A percentile compares a stretch with the other conserved stretches of the same genome.
These are phyloP conservation scores for Pelmatolapia mariae DNA, from an alignment of 2,113 vertebrate species.

Conservation along the genomic window DNA sequence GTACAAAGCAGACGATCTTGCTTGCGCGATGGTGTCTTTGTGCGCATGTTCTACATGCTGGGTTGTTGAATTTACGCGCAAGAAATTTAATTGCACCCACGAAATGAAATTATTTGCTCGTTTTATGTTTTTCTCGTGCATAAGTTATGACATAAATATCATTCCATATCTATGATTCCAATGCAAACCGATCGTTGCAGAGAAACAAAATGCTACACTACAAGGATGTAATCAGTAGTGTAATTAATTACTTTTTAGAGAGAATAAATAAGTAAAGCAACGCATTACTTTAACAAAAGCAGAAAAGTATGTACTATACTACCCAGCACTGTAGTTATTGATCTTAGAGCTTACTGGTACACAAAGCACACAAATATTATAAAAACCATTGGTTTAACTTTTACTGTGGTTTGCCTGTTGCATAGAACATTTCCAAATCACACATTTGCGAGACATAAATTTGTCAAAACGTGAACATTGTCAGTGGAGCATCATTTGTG, in stretches of 20 bases:
- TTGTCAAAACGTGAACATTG: neutral
- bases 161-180: neutral
- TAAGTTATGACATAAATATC: neutral
- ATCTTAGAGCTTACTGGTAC: neutral
- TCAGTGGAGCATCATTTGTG: neutral
- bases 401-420: neutral
- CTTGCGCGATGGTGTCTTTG: fast-evolving
- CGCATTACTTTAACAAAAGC: neutral
- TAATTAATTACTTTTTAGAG: neutral
- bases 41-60: fast-evolving
- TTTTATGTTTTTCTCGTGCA: neutral
- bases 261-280: neutral
- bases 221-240: neutral
- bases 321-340: neutral
- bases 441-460: neutral
- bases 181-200: neutral
- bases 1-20: neutral
- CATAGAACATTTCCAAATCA: neutral
- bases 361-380: neutral
- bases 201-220: neutral
- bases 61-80: fast-evolving
- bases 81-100: neutral
- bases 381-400: neutral
- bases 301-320: neutral
- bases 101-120: fast-evolving